Conservation (phyloP, 2,797 vertebrate species). For the Thunnus albacares region DNA sequence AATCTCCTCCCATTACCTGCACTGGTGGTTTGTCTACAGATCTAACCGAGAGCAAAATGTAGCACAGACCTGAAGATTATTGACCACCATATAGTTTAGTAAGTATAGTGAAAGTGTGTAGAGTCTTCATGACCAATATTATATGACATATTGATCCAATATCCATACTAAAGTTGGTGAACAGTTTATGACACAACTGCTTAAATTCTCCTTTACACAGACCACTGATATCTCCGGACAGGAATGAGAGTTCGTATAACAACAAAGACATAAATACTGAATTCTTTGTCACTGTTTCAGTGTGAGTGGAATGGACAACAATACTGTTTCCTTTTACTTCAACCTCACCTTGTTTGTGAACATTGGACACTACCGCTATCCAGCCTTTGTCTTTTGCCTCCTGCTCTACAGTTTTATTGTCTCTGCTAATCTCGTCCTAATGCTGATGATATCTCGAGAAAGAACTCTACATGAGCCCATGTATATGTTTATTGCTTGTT, state of each 20-base stretch:
- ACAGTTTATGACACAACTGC: background rate
- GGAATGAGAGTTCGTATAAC: background rate
- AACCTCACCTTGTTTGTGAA: constrained; percentile 65
- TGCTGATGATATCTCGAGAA: constrained; percentile 49
- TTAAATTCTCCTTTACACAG: no score
- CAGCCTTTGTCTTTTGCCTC: constrained; percentile 53
- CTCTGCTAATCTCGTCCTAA: constrained; percentile 56
- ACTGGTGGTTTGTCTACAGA: background rate
- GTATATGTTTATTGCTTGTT: constrained; percentile 64
- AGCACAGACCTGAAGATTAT: background rate
- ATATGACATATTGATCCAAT: background rate
- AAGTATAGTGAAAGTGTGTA: background rate
- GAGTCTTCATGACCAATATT: background rate
- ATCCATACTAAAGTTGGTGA: background rate
- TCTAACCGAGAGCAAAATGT: background rate
- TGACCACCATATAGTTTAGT: background rate
- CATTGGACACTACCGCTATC: constrained; percentile 49
- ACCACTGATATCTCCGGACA: no score
- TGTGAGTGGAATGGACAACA: constrained; percentile 64
- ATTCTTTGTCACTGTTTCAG: background rate
- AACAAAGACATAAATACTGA: background rate
- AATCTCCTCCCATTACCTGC: background rate
- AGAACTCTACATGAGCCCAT: constrained; percentile 63
- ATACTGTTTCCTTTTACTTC: constrained; percentile 43
- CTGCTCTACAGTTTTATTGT: constrained; percentile 64